A percentile compares a stretch with the other conserved stretches of the same genome.
phyloP scores from a whole-genome alignment of 2,888 invertebrate genomes.

The Tenthredo scrophulariae region DNA sequence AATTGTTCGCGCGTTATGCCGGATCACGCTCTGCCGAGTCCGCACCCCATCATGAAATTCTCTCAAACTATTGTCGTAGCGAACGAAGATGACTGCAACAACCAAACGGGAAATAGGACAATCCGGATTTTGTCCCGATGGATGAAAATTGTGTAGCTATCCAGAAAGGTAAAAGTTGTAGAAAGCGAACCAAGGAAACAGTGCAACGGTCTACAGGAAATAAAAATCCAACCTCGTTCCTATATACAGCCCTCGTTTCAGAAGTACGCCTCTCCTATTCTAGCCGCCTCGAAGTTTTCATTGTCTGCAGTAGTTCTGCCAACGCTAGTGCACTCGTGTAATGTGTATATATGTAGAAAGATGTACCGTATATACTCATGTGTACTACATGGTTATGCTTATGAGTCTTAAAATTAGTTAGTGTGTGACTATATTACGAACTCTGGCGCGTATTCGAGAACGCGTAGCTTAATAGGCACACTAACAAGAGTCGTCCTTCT shows the following conservation, averaged over 20 bases:
- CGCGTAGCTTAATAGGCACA: slow-evolving; percentile 47
- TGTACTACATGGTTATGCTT: background rate
- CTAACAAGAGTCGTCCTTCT: slow-evolving; percentile 35
- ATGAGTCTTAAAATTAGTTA: slow-evolving; percentile 28
- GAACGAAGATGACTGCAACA: slow-evolving; percentile 24
- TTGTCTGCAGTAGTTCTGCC: background rate
- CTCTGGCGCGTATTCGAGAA: slow-evolving; percentile 48
- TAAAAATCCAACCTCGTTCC: slow-evolving; percentile 14
- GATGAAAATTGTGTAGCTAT: background rate
- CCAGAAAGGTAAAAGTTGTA: background rate
- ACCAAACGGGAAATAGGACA: background rate
- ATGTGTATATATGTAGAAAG: background rate
- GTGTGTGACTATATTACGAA: slow-evolving; percentile 21
- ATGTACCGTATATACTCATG: background rate
- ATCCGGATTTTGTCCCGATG: background rate
- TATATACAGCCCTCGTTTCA: background rate
- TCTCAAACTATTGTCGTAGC: background rate
- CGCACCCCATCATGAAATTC: background rate
- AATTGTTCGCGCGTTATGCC: slow-evolving; percentile 72
- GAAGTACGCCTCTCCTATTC: background rate
- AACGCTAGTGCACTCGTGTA: background rate
- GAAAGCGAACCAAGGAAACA: slow-evolving; percentile 12
- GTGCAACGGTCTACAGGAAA: background rate
- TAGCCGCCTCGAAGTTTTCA: slow-evolving; percentile 24
- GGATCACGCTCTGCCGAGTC: slow-evolving; percentile 66